phyloP scores from a whole-genome alignment of 2,113 vertebrate genomes.

The Otus sunia region DNA sequence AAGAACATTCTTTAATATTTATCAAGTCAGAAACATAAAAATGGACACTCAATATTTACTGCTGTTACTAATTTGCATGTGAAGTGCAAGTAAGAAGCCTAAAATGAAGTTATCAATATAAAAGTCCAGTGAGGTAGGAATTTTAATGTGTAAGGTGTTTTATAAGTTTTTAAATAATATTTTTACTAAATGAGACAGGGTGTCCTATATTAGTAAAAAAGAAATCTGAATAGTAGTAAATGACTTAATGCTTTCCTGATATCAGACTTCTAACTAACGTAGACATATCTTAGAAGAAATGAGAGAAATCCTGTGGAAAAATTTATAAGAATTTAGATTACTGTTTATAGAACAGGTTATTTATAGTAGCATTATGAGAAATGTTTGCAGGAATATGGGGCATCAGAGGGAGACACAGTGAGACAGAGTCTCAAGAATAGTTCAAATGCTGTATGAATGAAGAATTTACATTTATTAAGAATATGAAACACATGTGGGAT shows the following conservation, averaged over 20 bases:
- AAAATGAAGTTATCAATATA: background rate
- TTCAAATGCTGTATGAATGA: background rate
- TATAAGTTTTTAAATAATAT: background rate
- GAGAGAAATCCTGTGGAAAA: background rate
- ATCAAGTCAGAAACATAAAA: background rate
- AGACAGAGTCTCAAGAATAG: background rate
- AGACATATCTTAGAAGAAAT: background rate
- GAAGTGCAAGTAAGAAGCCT: background rate
- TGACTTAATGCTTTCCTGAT: background rate
- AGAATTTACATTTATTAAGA: background rate
- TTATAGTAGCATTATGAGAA: background rate
- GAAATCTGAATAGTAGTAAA: background rate
- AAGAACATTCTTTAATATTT: background rate
- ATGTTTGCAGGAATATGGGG: background rate
- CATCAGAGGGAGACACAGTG: background rate
- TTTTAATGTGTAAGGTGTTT: background rate
- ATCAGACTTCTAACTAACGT: background rate
- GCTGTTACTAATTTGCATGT: background rate
- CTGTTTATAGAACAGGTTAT: background rate
- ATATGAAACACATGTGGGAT: background rate
- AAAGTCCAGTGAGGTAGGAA: background rate
- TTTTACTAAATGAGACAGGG: background rate
- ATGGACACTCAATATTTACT: background rate
- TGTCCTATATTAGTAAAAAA: background rate
- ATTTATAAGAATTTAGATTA: background rate